Percentiles rank a stretch among this genome's conserved stretches.
Evolutionary conservation across 2,888 invertebrate species (phyloP).

Genomic region (Phorcus lineatus): DNA sequence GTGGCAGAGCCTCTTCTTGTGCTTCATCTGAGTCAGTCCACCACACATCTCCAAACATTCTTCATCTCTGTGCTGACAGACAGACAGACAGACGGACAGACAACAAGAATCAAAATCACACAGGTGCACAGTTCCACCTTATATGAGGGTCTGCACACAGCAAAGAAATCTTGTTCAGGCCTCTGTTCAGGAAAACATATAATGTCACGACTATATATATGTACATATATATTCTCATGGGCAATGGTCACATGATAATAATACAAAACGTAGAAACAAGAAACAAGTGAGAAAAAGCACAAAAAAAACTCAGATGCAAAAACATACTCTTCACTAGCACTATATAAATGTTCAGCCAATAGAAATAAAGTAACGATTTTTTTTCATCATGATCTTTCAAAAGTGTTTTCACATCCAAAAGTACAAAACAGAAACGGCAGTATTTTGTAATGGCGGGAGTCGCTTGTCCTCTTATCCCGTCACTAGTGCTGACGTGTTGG

Average conservation of each 20-base stretch:
- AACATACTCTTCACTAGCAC: slow-evolving; percentile 15
- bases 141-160: neutral
- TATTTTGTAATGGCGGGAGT: neutral
- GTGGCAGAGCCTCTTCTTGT: too few species aligned
- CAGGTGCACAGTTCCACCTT: too few species aligned
- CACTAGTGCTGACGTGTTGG: neutral
- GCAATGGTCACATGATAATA: neutral
- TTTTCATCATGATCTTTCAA: slow-evolving; percentile 19
- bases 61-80: too few species aligned
- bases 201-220: slow-evolving; percentile 2
- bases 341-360: slow-evolving; percentile 13
- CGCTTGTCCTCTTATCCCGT: neutral
- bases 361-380: neutral
- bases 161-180: neutral
- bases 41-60: too few species aligned
- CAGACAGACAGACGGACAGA: too few species aligned
- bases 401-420: slow-evolving; percentile 19
- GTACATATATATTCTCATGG: neutral
- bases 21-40: too few species aligned
- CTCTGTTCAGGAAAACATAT: neutral
- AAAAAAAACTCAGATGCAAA: slow-evolving; percentile 7
- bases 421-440: slow-evolving; percentile 23
- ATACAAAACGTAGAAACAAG: slow-evolving; percentile 17
- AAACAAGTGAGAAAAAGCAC: slow-evolving; percentile 17
- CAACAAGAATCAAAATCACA: too few species aligned